Base-by-base conservation (phyloP, 2,888 invertebrate species). In the Latheticus oryzae region DNA sequence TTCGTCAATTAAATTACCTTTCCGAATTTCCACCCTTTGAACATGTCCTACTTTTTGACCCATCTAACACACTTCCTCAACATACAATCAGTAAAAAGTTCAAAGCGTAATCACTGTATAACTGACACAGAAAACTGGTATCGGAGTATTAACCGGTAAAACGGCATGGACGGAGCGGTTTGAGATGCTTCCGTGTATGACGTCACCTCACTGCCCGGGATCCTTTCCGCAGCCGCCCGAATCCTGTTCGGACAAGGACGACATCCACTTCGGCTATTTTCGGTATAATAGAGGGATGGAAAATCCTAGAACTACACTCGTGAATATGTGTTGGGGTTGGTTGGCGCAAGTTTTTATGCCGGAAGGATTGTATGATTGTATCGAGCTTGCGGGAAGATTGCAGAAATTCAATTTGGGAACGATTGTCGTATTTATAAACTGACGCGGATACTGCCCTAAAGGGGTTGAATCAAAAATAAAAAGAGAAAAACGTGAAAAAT, bases 161-260 rank as follows among this genome's bases (percentile, higher is more conserved):
- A 65, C 67, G 69, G 73, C 71, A 70, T 73, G 73, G 73, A 74
- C 73, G 74, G 71, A 71, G 64, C 63, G 64, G 62, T n/a, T 65
- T 58, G 67, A 64, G 68, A 73, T 67, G 71, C 73, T 76, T 75
- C 76, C 76, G 75, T 70, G 72, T 71, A 69, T 78, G 77, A 78
- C 78, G 78, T 78, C 78, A 78, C n/a, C n/a, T n/a, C 73, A 74
- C 75, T 73, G 73, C 76, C 76, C 75, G 75, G 76, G 74, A 73
- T 73, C 73, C 70, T 19, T 72, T 71, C 72, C 74, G 74, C 74
- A 73, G 74, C 65, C 68, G 59, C 70, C 65, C 67, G 70, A 71
- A 64, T 67, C 70, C 69, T 64, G 68, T 66, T 55, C 65, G 68
- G 60, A 51, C 56, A 55, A 61, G 63, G 63, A 65, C 60, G 43